Percentiles rank a stretch among this genome's conserved stretches.
Conservation (phyloP, 2,888 invertebrate species). For the Cylindroiulus punctatus region DNA sequence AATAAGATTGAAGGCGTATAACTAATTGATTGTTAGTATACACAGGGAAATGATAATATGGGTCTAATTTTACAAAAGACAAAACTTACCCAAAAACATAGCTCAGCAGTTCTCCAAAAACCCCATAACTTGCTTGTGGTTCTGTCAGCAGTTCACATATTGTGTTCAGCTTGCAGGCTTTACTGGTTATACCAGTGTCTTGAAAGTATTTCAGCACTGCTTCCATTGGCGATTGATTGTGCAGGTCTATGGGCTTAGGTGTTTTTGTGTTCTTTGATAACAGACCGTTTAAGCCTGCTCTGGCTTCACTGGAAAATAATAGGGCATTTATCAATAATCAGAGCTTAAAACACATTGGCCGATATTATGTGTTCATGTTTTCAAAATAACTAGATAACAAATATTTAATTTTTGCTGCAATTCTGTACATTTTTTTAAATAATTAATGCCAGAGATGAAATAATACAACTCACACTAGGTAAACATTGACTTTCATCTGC, state of each 20-base stretch:
- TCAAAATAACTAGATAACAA: no score
- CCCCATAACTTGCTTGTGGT: constrained; percentile 56
- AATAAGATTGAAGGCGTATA: no score
- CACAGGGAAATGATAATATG: neutral
- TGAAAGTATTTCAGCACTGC: constrained; percentile 53
- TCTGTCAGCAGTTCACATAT: constrained; percentile 54
- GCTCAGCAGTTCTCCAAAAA: constrained; percentile 55
- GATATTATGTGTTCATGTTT: no score
- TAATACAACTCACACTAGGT: no score
- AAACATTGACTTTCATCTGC: no score
- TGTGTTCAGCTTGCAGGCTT: constrained; percentile 47
- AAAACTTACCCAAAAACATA: constrained; percentile 55
- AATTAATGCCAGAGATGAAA: no score
- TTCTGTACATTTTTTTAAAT: no score
- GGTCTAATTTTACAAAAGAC: neutral
- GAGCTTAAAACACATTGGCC: no score
- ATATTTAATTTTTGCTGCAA: no score
- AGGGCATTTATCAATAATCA: no score
- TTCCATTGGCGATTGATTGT: constrained; percentile 32
- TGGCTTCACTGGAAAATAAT: constrained; percentile 1
- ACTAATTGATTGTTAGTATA: neutral
- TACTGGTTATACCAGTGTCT: constrained; percentile 35
- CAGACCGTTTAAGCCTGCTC: constrained; percentile 36
- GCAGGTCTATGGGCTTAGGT: constrained; percentile 52
- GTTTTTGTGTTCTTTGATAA: neutral